Conservation (phyloP, 2,888 invertebrate genomes). For the Protophormia terraenovae region DNA sequence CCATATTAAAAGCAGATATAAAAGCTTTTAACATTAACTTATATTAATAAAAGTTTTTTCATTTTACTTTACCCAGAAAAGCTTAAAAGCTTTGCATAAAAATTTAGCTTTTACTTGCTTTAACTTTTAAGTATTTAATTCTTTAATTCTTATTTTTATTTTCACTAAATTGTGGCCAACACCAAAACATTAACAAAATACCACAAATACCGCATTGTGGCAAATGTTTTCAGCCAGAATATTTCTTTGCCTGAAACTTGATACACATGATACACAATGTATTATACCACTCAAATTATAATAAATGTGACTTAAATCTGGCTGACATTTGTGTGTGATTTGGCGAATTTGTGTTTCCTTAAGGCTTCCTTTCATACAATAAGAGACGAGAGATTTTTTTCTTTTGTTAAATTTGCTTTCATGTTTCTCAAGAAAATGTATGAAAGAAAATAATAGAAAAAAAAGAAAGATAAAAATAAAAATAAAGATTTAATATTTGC, state of each 20-base stretch:
- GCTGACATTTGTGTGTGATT: conserved; percentile 63
- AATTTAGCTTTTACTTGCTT: neutral
- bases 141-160: neutral
- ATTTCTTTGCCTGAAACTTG: neutral
- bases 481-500: conserved; percentile 20
- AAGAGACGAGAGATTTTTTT: conserved; percentile 30
- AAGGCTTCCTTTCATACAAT: neutral
- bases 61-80: too few species aligned
- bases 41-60: too few species aligned
- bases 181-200: neutral
- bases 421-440: neutral
- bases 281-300: conserved; percentile 52
- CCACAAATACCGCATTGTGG: conserved; percentile 16
- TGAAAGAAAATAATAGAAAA: too few species aligned
- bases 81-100: too few species aligned
- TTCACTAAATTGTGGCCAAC: neutral
- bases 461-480: neutral
- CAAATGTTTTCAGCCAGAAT: neutral
- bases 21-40: too few species aligned
- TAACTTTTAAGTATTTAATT: neutral
- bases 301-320: conserved; percentile 65
- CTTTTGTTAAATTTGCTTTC: neutral
- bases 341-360: conserved; percentile 58
- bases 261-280: neutral
- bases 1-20: too few species aligned